Evolutionary conservation across 2,888 invertebrate genomes (phyloP).

Genomic region (Agriotes lineatus): DNA sequence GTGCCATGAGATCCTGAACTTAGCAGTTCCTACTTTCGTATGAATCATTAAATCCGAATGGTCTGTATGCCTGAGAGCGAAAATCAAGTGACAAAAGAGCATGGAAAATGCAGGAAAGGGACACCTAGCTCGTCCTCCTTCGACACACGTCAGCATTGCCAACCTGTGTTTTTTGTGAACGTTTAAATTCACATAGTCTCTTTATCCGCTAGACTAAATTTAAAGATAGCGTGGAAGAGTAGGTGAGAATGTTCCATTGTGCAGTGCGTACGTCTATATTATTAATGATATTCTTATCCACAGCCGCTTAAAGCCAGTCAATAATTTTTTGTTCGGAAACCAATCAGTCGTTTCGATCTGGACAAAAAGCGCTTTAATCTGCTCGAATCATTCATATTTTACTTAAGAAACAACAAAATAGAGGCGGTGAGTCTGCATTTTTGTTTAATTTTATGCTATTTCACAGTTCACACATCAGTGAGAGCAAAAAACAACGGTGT

Average conservation of each 20-base stretch:
- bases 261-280: conserved; percentile 5
- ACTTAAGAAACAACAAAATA: conserved; percentile 54
- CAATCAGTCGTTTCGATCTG: conserved; percentile 34
- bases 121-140: no score
- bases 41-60: no score
- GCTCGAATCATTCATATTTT: conserved; percentile 58
- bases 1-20: no score
- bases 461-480: conserved; percentile 58
- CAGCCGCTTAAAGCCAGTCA: background rate
- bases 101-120: no score
- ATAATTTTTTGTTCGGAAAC: conserved; percentile 30
- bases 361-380: conserved; percentile 53
- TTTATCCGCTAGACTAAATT: no score
- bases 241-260: background rate
- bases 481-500: conserved; percentile 43
- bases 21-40: no score
- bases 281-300: conserved; percentile 10
- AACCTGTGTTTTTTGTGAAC: no score
- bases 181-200: no score
- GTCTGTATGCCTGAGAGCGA: no score
- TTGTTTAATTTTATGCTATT: conserved; percentile 60
- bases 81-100: no score
- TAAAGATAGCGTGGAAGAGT: no score
- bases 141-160: no score
- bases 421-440: conserved; percentile 54